Evolutionary conservation across 2,888 invertebrate genomes (phyloP), one percentile per base, ranked within the genome.

Genomic region (Platerodrilus igneus): DNA sequence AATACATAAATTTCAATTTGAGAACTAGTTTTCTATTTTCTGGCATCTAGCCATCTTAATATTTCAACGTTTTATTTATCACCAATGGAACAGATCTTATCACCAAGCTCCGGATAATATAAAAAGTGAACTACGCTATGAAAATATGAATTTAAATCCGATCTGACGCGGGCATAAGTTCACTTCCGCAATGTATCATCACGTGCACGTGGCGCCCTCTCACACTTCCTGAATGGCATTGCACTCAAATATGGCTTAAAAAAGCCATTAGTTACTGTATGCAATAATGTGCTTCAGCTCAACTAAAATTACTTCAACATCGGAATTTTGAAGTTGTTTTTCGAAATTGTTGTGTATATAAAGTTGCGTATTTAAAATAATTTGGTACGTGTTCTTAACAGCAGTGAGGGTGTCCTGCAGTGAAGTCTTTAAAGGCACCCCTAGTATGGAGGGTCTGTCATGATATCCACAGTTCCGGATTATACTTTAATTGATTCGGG

Each of bases 401-500:
- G 9, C 9, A 21, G 8, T 21, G 9, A 21, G 9, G 3, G 21
- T 9, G 9, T 21, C 16, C 18, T 28, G 16, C 16, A 21, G n/a
- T 26, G 29, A 36, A 32, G 26, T 40, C 40, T 37, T 40, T 40
- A 44, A 44, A 40, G 40, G 37, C 36, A 30, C 37, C 43, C 38
- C 36, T 40, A 36, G 29, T n/a, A n/a, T n/a, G 25, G 40, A 40
- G 45, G 40, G 39, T 41, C 39, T 45, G 39, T 39, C 45, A 40
- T 20, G 39, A 45, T 57, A 60, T 63, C 58, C 57, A 57, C 66
- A 68, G 73, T 73, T 74, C 73, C 73, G 73, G 73, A 73, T 74
- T 73, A 72, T 72, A 72, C 70, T 74, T 74, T 74, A 75, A 74
- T 75, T 74, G 74, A 75, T 74, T 74, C 69, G 65, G 63, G 67